A percentile compares a stretch with the other conserved stretches of the same genome.
Conservation (phyloP, 2,888 invertebrate species). For the Pardosa pseudoannulata region DNA sequence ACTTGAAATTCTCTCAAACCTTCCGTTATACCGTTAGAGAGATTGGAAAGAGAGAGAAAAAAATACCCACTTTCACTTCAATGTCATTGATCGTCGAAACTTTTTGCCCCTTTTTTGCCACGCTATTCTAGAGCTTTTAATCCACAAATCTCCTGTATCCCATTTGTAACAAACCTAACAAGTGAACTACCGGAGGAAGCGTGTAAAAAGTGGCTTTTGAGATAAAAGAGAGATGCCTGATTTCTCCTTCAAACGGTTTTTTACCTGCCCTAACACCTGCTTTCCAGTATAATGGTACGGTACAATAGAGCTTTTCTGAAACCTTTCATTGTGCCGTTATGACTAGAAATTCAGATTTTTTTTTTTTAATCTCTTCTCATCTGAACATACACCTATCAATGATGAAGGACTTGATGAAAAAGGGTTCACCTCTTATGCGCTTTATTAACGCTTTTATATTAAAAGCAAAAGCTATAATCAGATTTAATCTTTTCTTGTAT, state of each 20-base stretch:
- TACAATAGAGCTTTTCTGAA: slow-evolving; percentile 33
- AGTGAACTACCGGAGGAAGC: slow-evolving; percentile 15
- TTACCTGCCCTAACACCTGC: slow-evolving; percentile 18
- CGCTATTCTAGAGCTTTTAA: not conserved
- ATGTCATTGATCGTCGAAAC: not conserved
- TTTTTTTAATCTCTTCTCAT: not conserved
- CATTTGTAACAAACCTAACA: slow-evolving; percentile 10
- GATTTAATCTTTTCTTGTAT: not conserved
- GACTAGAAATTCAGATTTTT: slow-evolving; percentile 28
- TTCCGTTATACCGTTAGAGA: not conserved
- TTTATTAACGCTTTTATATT: not conserved
- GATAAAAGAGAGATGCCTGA: slow-evolving; percentile 7
- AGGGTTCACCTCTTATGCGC: not conserved
- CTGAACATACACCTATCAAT: not conserved
- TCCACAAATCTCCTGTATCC: slow-evolving; percentile 14
- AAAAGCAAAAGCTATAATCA: not conserved
- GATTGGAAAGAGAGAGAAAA: not conserved
- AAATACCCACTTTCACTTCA: not conserved
- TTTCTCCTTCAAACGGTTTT: slow-evolving; percentile 13
- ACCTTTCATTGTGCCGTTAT: slow-evolving; percentile 41
- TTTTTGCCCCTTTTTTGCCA: not conserved
- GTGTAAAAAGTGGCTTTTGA: slow-evolving; percentile 13
- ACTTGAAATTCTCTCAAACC: not conserved
- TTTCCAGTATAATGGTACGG: slow-evolving; percentile 18
- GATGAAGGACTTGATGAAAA: not conserved